Conservation (phyloP, 1,140 invertebrate genomes). For the Papilio polyxenes region DNA sequence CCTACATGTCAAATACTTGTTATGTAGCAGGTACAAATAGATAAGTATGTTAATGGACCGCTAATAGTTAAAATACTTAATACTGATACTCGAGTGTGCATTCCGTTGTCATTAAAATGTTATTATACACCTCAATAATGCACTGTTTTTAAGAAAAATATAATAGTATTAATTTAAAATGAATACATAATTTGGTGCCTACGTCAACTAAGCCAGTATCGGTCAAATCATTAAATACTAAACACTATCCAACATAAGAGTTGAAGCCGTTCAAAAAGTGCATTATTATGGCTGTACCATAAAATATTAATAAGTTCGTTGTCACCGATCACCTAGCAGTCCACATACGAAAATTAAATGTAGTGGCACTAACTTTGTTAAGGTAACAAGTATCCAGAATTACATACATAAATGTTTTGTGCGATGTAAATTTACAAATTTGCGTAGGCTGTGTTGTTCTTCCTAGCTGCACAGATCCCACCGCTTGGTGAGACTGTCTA, state of each 20-base stretch:
- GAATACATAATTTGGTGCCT: not conserved
- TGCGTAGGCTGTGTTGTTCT: not conserved
- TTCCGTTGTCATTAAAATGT: constrained; percentile 31
- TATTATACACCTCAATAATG: not conserved
- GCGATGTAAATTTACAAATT: not conserved
- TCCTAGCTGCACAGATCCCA: constrained; percentile 23
- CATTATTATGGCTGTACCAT: not conserved
- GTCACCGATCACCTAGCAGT: not conserved
- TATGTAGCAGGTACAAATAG: not conserved
- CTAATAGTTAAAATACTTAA: constrained; percentile 32
- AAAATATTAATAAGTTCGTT: not conserved
- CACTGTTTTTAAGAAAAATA: not conserved
- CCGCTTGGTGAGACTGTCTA: constrained; percentile 38
- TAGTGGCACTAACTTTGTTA: not conserved
- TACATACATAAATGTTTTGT: not conserved
- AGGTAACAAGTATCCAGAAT: not conserved
- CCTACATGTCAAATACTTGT: constrained; percentile 20
- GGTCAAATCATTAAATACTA: not conserved
- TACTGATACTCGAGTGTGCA: constrained; percentile 4
- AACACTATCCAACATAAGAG: not conserved
- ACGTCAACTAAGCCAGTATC: constrained; percentile 20
- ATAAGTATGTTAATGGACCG: constrained; percentile 29
- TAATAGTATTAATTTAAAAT: not conserved
- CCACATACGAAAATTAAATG: not conserved
- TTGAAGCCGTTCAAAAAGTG: not conserved